Percentiles rank a stretch among this genome's conserved stretches.
phyloP scores from a whole-genome alignment of 2,797 vertebrate species.

The Danio kyathit region DNA sequence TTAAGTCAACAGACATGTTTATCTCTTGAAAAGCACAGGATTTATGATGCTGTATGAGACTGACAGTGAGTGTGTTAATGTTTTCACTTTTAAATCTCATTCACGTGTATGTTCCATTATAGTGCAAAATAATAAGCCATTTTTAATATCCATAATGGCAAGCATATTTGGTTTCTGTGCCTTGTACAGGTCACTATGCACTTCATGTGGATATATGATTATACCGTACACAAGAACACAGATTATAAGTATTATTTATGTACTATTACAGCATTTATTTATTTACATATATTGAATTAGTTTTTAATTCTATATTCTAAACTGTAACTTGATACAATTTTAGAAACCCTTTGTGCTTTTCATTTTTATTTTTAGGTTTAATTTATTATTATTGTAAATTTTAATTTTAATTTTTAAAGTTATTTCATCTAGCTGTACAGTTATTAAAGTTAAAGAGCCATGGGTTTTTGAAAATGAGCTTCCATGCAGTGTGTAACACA shows the following conservation, averaged over 20 bases:
- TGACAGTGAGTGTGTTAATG: not conserved
- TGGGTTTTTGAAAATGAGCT: too few species aligned
- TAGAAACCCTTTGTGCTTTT: not conserved
- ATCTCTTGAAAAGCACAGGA: conserved; percentile 4
- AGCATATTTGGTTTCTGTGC: not conserved
- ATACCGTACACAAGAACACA: not conserved
- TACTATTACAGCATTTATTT: not conserved
- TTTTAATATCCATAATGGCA: not conserved
- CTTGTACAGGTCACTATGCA: not conserved
- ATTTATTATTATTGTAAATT: not conserved
- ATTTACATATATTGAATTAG: not conserved
- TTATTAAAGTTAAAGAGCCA: too few species aligned
- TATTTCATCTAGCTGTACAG: not conserved
- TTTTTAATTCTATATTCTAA: not conserved
- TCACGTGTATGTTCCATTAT: not conserved
- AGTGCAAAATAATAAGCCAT: not conserved
- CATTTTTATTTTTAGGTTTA: not conserved
- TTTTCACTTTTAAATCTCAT: not conserved
- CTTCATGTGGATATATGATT: not conserved
- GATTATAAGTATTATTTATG: not conserved
- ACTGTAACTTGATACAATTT: not conserved
- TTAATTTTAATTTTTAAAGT: not conserved
- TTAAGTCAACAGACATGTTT: not conserved
- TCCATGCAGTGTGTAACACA: too few species aligned
- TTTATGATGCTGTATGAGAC: not conserved